phyloP scores from a whole-genome alignment of 2,888 invertebrate genomes.

The Acanthococcus lagerstroemiae region DNA sequence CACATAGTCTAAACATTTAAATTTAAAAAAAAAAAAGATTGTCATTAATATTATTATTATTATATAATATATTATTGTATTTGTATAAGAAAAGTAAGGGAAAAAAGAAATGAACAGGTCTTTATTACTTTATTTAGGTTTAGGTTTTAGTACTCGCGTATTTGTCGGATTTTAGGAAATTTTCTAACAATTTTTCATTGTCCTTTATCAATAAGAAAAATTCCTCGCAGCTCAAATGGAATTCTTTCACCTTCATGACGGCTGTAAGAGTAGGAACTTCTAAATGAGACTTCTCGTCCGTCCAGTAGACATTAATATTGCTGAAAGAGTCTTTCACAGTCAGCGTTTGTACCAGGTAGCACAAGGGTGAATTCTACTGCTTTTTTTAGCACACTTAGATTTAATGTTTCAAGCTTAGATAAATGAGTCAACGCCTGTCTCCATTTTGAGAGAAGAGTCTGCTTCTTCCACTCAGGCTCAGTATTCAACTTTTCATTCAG shows the following conservation, averaged over 20 bases:
- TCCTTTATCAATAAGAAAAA: background rate
- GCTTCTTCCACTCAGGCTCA: conserved; percentile 12
- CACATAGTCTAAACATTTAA: too few species aligned
- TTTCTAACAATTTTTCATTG: conserved; percentile 1
- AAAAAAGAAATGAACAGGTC: too few species aligned
- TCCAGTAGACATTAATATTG: conserved; percentile 22
- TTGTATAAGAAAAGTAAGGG: too few species aligned
- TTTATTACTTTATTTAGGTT: too few species aligned
- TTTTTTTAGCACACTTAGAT: conserved; percentile 17
- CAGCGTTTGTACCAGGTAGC: conserved; percentile 10
- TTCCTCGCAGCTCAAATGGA: conserved; percentile 21
- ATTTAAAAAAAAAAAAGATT: too few species aligned
- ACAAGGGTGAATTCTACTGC: conserved; percentile 5
- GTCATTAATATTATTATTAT: too few species aligned
- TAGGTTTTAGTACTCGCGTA: too few species aligned
- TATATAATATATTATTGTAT: too few species aligned
- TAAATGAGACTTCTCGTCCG: conserved; percentile 12
- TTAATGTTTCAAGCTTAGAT: background rate
- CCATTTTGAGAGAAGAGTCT: background rate
- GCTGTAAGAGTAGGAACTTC: conserved; percentile 19
- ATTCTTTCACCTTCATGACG: conserved; percentile 7
- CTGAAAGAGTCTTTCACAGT: conserved; percentile 14
- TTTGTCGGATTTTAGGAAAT: background rate
- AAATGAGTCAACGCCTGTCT: conserved; percentile 1
- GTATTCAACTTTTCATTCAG: conserved; percentile 1